phyloP scores from a whole-genome alignment of 2,113 vertebrate genomes.

The Sclerurus mexicanus region DNA sequence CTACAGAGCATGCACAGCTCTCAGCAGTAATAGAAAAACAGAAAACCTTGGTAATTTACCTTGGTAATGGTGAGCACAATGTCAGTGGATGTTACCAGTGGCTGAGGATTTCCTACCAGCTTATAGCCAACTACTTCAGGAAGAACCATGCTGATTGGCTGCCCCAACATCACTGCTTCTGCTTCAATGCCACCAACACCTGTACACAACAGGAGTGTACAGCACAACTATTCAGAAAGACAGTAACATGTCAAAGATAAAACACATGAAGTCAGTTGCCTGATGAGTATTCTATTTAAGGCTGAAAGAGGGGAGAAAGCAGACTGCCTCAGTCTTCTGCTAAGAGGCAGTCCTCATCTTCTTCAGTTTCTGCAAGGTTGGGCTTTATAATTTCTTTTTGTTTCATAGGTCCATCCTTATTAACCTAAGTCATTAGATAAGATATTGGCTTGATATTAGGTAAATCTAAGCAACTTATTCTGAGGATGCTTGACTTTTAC shows the following conservation, averaged over 20 bases:
- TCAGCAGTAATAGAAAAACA: background rate
- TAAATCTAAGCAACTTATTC: background rate
- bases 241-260: background rate
- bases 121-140: conserved; percentile 94
- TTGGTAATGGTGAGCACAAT: conserved; percentile 97
- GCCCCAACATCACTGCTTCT: conserved; percentile 98
- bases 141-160: conserved; percentile 97
- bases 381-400: background rate
- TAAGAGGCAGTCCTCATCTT: background rate
- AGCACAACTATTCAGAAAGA: background rate
- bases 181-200: conserved; percentile 98
- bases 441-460: too few species aligned
- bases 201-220: conserved; percentile 27
- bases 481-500: background rate
- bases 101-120: conserved; percentile 80
- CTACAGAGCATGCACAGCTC: background rate
- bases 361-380: background rate
- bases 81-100: conserved; percentile 93
- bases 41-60: conserved; percentile 67
- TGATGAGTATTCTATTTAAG: background rate
- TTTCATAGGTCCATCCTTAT: background rate
- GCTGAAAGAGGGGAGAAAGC: background rate
- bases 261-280: background rate
- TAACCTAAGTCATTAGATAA: background rate
- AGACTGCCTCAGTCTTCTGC: background rate